Evolutionary conservation across 2,888 invertebrate genomes (phyloP), one percentile per base, ranked within the genome.

Genomic region (Synanthedon vespiformis): DNA sequence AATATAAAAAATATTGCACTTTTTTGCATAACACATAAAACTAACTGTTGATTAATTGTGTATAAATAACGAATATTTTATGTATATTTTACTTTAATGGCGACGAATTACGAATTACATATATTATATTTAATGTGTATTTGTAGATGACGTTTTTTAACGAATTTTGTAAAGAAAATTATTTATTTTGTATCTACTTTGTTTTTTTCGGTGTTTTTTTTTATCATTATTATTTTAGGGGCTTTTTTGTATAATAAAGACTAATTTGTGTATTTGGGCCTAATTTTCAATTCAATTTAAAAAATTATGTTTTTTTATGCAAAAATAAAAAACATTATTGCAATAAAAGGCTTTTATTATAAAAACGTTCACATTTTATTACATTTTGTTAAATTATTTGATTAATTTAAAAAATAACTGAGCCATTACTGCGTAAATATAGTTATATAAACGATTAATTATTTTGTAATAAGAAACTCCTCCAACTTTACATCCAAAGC

Each of bases 301-400:
- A 16, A 48, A 16, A 11, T 6, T 11, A 14, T 16, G 13, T 48
- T 13, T 48, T 22, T 5, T 18, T 53, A 80, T 77, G 74, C 80
- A 73, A 78, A 70, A 84, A 83, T 85, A 85, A 84, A 86, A 67
- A 80, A 79, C 84, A 85, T 76, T 76, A 80, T 67, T 68, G 63
- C 73, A 62, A 44, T 14, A 5, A 44, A 44, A 0, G 44, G 13
- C 13, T 44, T 44, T 44, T 44, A 44, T 44, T 13, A 22, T 22
- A 4, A 3, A 1, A 22, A 22, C 22, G 4, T 22, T 22, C 22
- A 22, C 5, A 5, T 22, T 4, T 22, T 22, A 22, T 22, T 22
- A 4, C 5, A 5, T 22, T 22, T 22, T 22, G 5, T 22, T 22
- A 22, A 4, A 22, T 22, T 22, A 4, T 18, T 18, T 18, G 3